Base-by-base conservation (phyloP, 1,140 invertebrate species). In the Philaenus spumarius region DNA sequence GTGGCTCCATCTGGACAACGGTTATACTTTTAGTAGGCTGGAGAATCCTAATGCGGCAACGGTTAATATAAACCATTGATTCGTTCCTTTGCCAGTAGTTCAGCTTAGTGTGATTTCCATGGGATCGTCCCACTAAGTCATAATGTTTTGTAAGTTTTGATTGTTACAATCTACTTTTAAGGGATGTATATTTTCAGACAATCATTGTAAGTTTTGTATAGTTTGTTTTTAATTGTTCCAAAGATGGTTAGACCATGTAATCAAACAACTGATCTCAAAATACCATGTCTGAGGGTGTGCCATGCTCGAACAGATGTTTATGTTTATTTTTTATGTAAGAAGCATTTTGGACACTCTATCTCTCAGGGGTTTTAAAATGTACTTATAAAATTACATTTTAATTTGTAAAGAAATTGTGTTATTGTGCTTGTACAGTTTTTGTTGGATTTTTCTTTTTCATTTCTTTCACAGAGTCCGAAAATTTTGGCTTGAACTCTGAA, bases 21-120 rank as follows among this genome's bases (percentile, higher is more conserved):
- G 68, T 75, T 46, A 69, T 74, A 46, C 71, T 70, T 51, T 59
- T 70, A 22, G 69, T 71, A 24, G 70, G 70, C 35, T 70, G 69
- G 69, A 64, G 67, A 53, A 40, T 69, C 40, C 58, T 71, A 1
- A 35, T 62, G 20, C 61, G 66, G 42, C 56, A 61, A n/a, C 64
- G 68, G 64, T 70, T 64, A 69, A 30, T 30, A 9, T 30, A 30
- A 30, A 3, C 3, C 26, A 9, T 4, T 30, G 9, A 4, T 30
- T 30, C 9, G 26, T 30, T 30, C 26, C 26, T 30, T 9, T n/a
- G n/a, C 26, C 26, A 4, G 26, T 30, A 30, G 26, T 30, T 4
- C 26, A 58, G 43, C 15, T 42, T 22, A 22, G 39, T 2, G 50
- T n/a, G 34, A 22, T 17, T 15, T 17, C 24, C 17, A 20, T 9